phyloP scores from a whole-genome alignment of 2,888 invertebrate genomes.

The Drosophila gaucha region DNA sequence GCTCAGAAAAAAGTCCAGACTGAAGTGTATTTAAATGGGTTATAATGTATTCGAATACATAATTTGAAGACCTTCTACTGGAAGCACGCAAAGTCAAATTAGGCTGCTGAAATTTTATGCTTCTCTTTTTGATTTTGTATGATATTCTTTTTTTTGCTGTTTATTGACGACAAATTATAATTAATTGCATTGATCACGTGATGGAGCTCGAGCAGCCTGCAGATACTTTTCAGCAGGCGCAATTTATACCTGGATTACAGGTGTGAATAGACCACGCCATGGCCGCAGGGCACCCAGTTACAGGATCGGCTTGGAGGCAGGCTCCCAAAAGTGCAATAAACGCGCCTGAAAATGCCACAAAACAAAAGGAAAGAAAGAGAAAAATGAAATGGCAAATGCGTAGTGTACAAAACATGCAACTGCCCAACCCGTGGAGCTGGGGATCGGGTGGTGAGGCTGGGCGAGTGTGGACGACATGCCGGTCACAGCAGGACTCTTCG shows the following conservation, averaged over 20 bases:
- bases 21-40: constrained; percentile 9
- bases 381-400: constrained; percentile 35
- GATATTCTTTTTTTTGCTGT: constrained; percentile 20
- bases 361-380: constrained; percentile 15
- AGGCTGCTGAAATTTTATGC: constrained; percentile 34
- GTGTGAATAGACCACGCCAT: constrained; percentile 73
- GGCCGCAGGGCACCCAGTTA: constrained; percentile 35
- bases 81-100: constrained; percentile 38
- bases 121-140: constrained; percentile 9
- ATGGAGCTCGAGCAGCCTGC: constrained; percentile 75
- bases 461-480: constrained; percentile 73
- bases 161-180: constrained; percentile 81
- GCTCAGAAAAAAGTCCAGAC: constrained; percentile 3
- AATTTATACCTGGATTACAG: constrained; percentile 70
- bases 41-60: constrained; percentile 17
- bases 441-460: constrained; percentile 15
- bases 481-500: constrained; percentile 75
- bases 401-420: constrained; percentile 60
- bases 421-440: constrained; percentile 6
- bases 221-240: constrained; percentile 77
- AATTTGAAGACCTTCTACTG: constrained; percentile 13
- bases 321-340: constrained; percentile 57
- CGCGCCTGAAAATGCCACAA: constrained; percentile 29
- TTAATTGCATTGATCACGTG: constrained; percentile 81
- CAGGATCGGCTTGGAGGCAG: constrained; percentile 19